phyloP scores from a whole-genome alignment of 2,888 invertebrate species.

The Galerucella calmariensis region DNA sequence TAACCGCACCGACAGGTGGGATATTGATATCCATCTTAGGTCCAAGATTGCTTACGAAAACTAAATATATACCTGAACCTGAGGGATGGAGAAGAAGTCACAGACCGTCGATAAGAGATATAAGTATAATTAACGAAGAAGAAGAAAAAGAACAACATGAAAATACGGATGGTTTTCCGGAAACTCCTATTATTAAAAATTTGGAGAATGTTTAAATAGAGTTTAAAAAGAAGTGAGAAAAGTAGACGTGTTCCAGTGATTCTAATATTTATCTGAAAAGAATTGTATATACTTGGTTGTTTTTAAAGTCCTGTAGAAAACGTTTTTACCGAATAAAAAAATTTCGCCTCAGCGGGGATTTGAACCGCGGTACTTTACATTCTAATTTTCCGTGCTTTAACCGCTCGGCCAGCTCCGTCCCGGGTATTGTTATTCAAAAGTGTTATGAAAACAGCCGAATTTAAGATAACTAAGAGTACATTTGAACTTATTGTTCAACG shows the following conservation, averaged over 20 bases:
- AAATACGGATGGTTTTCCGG: neutral
- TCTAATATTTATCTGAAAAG: neutral
- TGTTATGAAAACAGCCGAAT: no score
- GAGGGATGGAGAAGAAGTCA: conserved; percentile 85
- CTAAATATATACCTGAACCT: conserved; percentile 70
- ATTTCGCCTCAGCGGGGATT: no score
- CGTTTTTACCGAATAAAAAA: no score
- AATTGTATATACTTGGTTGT: no score
- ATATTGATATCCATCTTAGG: conserved; percentile 84
- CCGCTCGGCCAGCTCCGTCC: no score
- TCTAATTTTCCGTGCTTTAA: no score
- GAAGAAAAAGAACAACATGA: conserved; percentile 68
- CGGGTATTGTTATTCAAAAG: no score
- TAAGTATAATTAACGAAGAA: conserved; percentile 87
- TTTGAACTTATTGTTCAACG: no score
- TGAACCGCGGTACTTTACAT: no score
- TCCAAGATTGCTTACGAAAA: conserved; percentile 81
- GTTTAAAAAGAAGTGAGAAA: neutral
- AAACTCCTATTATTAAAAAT: neutral
- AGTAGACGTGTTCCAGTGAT: neutral
- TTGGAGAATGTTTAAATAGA: neutral
- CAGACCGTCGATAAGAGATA: conserved; percentile 85
- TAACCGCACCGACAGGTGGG: conserved; percentile 87
- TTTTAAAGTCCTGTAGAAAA: no score
- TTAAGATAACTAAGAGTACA: no score